Conservation (phyloP, 2,888 invertebrate species). For the Phragmatobia fuliginosa region DNA sequence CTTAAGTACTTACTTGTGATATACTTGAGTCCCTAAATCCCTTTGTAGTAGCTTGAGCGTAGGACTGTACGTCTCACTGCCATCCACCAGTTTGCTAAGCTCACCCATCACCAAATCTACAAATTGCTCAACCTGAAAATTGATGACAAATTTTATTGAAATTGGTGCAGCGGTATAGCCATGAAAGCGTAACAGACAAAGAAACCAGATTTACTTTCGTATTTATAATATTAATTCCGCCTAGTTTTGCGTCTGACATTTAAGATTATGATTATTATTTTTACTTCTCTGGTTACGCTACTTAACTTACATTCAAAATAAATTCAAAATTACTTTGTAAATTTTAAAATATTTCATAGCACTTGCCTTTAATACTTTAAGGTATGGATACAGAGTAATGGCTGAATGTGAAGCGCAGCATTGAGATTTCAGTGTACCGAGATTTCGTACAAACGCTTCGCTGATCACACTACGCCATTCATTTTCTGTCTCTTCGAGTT, state of each 20-base stretch:
- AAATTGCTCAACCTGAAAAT: constrained; percentile 79
- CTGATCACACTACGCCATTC: constrained; percentile 89
- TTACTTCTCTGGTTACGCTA: too few relatives aligned
- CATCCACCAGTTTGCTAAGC: constrained; percentile 90
- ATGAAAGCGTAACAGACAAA: too few relatives aligned
- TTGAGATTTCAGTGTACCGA: constrained; percentile 88
- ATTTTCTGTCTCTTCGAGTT: constrained; percentile 87
- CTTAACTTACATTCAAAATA: background rate
- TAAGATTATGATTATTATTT: too few relatives aligned
- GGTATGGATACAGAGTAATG: constrained; percentile 90
- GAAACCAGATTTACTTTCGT: too few relatives aligned
- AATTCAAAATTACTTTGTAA: background rate
- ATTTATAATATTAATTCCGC: too few relatives aligned
- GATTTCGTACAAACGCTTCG: constrained; percentile 89
- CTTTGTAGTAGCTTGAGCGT: constrained; percentile 88
- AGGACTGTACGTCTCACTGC: constrained; percentile 93
- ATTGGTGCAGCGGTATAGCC: too few relatives aligned
- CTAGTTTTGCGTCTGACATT: too few relatives aligned
- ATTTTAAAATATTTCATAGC: background rate
- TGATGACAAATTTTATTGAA: too few relatives aligned
- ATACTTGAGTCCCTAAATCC: constrained; percentile 90
- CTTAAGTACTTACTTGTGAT: constrained; percentile 80
- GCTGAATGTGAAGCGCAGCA: constrained; percentile 84
- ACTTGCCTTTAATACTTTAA: constrained; percentile 87
- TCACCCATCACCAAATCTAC: constrained; percentile 90